phyloP scores from a whole-genome alignment of 2,888 invertebrate species.

The Lottia gigantea region DNA sequence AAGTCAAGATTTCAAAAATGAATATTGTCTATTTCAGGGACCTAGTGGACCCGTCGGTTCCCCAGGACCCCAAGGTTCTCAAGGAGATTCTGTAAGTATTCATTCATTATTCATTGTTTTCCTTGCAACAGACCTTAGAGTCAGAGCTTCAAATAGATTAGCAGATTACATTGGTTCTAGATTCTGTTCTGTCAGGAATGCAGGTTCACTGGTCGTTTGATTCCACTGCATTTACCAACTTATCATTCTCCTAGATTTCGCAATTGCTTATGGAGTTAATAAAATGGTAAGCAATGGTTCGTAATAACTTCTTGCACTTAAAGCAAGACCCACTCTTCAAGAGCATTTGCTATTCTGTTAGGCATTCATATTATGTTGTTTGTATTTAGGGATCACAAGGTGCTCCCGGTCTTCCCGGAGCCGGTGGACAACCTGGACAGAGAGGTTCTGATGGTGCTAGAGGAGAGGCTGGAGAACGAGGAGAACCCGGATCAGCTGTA shows the following conservation, averaged over 20 bases:
- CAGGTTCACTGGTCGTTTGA: not conserved
- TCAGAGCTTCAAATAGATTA: too few species aligned
- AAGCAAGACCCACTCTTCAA: too few species aligned
- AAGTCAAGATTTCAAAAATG: not conserved
- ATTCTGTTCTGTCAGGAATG: too few species aligned
- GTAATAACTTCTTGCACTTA: too few species aligned
- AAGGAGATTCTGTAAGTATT: constrained; percentile 41
- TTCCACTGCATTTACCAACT: too few species aligned
- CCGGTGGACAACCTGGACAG: constrained; percentile 54
- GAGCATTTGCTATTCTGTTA: too few species aligned
- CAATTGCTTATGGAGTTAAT: too few species aligned
- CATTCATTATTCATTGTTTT: not conserved
- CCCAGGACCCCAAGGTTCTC: constrained; percentile 49
- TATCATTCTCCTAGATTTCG: too few species aligned
- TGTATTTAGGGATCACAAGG: constrained; percentile 34
- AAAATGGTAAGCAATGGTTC: too few species aligned
- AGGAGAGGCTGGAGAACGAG: constrained; percentile 72
- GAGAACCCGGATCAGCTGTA: constrained; percentile 74
- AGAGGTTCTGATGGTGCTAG: constrained; percentile 54
- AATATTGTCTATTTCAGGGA: constrained; percentile 41
- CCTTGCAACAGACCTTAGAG: too few species aligned
- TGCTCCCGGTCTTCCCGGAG: constrained; percentile 37
- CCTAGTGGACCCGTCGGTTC: constrained; percentile 46
- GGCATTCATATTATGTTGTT: too few species aligned
- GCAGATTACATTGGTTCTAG: too few species aligned